Evolutionary conservation across 2,113 vertebrate species (phyloP).

Genomic region (Chionomys nivalis): DNA sequence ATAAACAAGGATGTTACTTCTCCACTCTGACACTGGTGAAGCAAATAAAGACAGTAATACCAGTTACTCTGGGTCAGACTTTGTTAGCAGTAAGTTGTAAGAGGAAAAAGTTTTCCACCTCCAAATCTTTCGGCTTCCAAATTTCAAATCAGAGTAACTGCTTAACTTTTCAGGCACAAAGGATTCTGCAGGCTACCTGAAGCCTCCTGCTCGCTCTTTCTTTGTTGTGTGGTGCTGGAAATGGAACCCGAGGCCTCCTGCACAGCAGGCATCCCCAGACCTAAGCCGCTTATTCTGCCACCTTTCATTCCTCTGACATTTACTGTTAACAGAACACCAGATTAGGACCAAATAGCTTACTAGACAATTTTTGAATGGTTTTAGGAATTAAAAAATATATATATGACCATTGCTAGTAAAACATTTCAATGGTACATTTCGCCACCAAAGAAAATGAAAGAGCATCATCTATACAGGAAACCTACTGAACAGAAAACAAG

Average conservation of each 20-base stretch:
- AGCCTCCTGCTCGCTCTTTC: background rate
- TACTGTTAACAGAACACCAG: background rate
- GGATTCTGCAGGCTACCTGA: background rate
- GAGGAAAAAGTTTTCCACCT: background rate
- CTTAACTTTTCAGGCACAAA: constrained; percentile 13
- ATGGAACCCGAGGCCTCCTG: background rate
- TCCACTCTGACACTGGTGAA: background rate
- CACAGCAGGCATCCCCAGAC: background rate
- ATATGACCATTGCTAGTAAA: background rate
- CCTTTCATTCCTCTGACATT: background rate
- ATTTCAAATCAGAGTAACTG: background rate
- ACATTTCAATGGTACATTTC: background rate
- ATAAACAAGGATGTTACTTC: background rate
- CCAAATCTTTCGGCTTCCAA: background rate
- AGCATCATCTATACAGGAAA: background rate
- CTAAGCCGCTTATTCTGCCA: background rate
- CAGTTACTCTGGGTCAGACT: background rate
- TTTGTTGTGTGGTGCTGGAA: background rate
- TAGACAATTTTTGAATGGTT: background rate
- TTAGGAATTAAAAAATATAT: background rate
- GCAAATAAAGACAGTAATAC: background rate
- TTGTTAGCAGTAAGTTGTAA: background rate
- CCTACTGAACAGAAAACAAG: background rate
- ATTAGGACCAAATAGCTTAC: background rate
- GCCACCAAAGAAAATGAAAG: background rate